Percentiles rank a stretch among this genome's conserved stretches.
Evolutionary conservation across 1,140 invertebrate species (phyloP).

Genomic region (Hormaphis cornu): DNA sequence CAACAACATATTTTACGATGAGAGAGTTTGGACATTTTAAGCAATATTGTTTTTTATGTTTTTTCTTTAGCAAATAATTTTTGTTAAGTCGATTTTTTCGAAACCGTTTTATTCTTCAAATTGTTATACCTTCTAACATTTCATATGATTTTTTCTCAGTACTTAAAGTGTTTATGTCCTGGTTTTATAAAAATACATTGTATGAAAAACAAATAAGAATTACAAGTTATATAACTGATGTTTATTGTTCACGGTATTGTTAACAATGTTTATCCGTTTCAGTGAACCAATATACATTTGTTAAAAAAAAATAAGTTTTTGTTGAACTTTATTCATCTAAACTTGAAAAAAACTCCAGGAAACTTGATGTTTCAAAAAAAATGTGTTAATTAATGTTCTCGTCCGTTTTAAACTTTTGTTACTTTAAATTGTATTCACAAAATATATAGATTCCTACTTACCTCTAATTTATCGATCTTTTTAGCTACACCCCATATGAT

Average conservation of each 20-base stretch:
- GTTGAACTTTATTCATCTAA: not conserved
- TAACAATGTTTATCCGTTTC: not conserved
- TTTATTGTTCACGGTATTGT: not conserved
- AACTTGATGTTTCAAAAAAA: not conserved
- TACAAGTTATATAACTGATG: not conserved
- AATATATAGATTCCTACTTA: conserved; percentile 23
- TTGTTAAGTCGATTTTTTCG: no score
- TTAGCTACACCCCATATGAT: conserved; percentile 58
- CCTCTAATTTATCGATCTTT: conserved; percentile 39
- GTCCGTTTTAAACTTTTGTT: not conserved
- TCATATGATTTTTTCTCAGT: no score
- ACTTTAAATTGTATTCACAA: not conserved
- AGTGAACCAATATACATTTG: not conserved
- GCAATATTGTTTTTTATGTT: no score
- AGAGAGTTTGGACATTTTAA: no score
- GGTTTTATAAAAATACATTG: no score
- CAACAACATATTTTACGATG: no score
- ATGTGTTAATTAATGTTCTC: not conserved
- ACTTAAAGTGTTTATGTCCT: no score
- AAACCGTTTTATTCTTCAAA: no score
- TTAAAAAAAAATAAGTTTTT: conserved; percentile 2
- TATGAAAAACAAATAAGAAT: no score
- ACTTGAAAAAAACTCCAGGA: not conserved
- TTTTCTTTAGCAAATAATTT: no score
- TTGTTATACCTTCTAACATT: no score